Percentiles rank a stretch among this genome's conserved stretches.
phyloP scores from a whole-genome alignment of 2,888 invertebrate genomes.

The Diplolepis rosae region DNA sequence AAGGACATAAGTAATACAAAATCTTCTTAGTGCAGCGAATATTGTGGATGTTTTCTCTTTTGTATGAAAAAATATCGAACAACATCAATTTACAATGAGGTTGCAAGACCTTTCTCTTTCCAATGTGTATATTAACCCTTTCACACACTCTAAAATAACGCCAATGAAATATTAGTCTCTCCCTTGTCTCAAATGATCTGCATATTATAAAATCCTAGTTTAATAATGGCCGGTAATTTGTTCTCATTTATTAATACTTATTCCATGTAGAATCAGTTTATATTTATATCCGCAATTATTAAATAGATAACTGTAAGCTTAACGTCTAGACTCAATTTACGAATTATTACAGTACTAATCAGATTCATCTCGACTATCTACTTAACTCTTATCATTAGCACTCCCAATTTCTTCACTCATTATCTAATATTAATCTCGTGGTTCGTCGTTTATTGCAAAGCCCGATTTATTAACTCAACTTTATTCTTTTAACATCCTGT shows the following conservation, averaged over 20 bases:
- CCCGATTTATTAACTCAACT: conserved; percentile 47
- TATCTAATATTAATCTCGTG: conserved; percentile 44
- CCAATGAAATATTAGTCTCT: conserved; percentile 5
- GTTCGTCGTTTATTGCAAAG: conserved; percentile 55
- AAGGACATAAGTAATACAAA: neutral
- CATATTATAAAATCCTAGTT: conserved; percentile 66
- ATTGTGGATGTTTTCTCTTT: conserved; percentile 8
- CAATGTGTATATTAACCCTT: neutral
- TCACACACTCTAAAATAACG: conserved; percentile 6
- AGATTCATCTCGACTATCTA: conserved; percentile 55
- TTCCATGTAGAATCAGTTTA: conserved; percentile 53
- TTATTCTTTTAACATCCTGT: neutral
- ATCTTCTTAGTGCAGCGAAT: neutral
- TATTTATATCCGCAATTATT: conserved; percentile 62
- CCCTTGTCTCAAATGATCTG: conserved; percentile 49
- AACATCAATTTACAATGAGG: conserved; percentile 23
- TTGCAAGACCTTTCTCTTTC: conserved; percentile 4
- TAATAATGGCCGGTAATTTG: conserved; percentile 69
- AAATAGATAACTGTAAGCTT: conserved; percentile 66
- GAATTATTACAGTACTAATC: conserved; percentile 49
- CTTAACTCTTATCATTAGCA: conserved; percentile 43
- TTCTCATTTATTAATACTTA: conserved; percentile 59
- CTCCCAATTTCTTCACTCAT: conserved; percentile 39
- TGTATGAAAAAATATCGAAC: conserved; percentile 18
- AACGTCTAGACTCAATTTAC: conserved; percentile 57